A percentile compares a stretch with the other conserved stretches of the same genome.
Evolutionary conservation across 2,113 vertebrate species (phyloP).

Genomic region (Hiodon tergisus): DNA sequence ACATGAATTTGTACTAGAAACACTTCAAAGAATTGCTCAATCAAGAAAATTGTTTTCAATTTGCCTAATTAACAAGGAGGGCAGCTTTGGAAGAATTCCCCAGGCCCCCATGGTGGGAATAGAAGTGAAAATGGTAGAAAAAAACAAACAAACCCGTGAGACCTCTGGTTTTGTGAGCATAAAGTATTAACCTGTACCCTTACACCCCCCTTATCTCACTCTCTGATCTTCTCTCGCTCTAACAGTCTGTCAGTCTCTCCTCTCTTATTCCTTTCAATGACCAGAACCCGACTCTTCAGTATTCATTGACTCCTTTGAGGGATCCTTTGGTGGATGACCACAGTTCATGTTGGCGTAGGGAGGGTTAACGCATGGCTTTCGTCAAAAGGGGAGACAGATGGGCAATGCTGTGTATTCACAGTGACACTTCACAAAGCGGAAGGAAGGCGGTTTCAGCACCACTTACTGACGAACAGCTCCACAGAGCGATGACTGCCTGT

Average conservation of each 20-base stretch:
- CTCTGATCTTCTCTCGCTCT: background rate
- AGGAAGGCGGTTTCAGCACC: background rate
- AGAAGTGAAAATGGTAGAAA: background rate
- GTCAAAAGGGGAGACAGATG: background rate
- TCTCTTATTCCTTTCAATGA: background rate
- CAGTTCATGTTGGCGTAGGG: no score
- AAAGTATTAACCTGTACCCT: conserved; percentile 41
- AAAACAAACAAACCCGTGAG: conserved; percentile 16
- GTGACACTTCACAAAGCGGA: background rate
- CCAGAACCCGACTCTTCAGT: no score
- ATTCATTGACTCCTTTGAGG: no score
- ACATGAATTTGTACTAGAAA: conserved; percentile 41
- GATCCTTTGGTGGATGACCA: no score
- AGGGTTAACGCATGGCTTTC: background rate
- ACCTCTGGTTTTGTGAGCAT: conserved; percentile 25
- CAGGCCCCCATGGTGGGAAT: conserved; percentile 28
- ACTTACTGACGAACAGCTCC: background rate
- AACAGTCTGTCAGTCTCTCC: no score
- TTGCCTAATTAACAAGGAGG: conserved; percentile 60
- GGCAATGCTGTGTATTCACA: background rate
- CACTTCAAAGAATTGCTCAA: conserved; percentile 52
- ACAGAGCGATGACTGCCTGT: background rate
- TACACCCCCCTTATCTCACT: background rate
- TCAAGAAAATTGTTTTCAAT: conserved; percentile 61
- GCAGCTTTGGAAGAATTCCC: conserved; percentile 24